Conservation (phyloP, 2,888 invertebrate species). For the Odontocolon sp. region DNA sequence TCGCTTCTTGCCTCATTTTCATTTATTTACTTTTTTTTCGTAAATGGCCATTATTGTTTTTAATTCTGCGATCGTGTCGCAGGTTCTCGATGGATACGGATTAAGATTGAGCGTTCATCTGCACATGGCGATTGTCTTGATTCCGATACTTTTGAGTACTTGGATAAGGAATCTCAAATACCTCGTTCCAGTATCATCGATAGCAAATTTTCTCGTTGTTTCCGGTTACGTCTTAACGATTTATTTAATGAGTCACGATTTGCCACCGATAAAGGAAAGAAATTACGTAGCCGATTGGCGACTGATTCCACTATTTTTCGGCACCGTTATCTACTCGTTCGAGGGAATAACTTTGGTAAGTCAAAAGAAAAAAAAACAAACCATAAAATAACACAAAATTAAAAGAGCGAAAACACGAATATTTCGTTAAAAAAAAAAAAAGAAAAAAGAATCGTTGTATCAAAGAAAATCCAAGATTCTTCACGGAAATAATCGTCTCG, state of each 20-base stretch:
- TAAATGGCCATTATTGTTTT: no score
- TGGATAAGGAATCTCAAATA: constrained; percentile 90
- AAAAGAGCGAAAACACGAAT: neutral
- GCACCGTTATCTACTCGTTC: constrained; percentile 97
- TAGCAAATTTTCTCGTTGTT: constrained; percentile 90
- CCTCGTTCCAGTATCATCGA: constrained; percentile 89
- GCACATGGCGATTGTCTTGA: constrained; percentile 88
- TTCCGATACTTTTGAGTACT: constrained; percentile 88
- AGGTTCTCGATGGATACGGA: constrained; percentile 87
- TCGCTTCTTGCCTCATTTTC: no score
- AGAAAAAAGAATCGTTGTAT: neutral
- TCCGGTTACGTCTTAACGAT: constrained; percentile 89
- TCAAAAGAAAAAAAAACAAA: constrained; percentile 49
- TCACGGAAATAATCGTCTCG: neutral
- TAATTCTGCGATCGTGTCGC: no score
- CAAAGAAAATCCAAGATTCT: neutral
- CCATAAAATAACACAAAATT: neutral
- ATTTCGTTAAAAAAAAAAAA: neutral
- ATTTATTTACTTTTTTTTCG: no score
- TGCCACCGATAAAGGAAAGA: constrained; percentile 85
- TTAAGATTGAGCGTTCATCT: constrained; percentile 85
- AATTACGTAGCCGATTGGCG: constrained; percentile 84
- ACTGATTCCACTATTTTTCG: constrained; percentile 93
- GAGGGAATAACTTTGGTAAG: constrained; percentile 96
- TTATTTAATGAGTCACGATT: constrained; percentile 87